Evolutionary conservation across 2,113 vertebrate genomes (phyloP).

Genomic region (Sapayoa aenigma): DNA sequence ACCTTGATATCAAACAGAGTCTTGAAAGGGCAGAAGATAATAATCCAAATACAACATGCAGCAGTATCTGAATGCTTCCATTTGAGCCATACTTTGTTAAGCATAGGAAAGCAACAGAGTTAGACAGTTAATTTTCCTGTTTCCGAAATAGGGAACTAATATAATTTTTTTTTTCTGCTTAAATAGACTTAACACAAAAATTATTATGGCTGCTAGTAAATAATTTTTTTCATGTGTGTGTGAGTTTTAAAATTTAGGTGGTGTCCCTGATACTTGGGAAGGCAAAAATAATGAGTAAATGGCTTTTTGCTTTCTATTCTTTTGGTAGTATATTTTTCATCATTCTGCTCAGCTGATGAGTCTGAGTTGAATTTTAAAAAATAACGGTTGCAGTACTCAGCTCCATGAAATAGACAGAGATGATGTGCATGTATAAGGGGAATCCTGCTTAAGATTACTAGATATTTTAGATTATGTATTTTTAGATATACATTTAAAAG

Average conservation of each 20-base stretch:
- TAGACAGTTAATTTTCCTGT: neutral
- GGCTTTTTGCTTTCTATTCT: neutral
- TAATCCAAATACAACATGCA: neutral
- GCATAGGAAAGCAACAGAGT: neutral
- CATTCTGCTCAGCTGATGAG: neutral
- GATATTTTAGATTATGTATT: neutral
- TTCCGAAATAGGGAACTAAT: neutral
- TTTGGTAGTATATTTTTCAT: neutral
- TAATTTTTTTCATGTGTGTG: neutral
- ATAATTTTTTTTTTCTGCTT: neutral
- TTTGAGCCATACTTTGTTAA: neutral
- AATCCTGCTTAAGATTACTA: neutral
- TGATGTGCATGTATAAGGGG: neutral
- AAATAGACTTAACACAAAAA: neutral
- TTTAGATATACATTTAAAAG: neutral
- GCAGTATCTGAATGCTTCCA: neutral
- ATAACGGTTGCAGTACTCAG: neutral
- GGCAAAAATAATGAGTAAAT: neutral
- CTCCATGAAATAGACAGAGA: neutral
- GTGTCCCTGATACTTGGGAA: neutral
- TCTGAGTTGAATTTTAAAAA: neutral
- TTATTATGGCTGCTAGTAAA: neutral
- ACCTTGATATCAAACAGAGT: neutral
- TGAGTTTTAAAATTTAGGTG: neutral
- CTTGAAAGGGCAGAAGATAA: constrained; percentile 40